Percentiles rank a stretch among this genome's conserved stretches.
phyloP scores from a whole-genome alignment of 2,888 invertebrate genomes.

The Cremastobaeus sp. region DNA sequence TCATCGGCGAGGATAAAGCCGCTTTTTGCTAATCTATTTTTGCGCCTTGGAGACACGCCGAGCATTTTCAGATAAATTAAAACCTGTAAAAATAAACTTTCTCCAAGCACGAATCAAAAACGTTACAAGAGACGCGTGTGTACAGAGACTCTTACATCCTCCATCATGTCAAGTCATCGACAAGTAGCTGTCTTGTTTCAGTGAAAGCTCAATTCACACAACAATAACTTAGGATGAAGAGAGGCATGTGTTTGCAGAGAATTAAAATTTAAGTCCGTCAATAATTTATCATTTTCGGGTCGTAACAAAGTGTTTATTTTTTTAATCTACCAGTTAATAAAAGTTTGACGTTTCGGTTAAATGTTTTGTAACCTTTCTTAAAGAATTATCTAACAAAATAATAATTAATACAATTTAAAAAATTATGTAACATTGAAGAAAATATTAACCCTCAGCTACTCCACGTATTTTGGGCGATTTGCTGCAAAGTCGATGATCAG shows the following conservation, averaged over 20 bases:
- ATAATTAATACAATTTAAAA: no score
- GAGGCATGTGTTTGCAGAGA: conserved; percentile 32
- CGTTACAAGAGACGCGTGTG: conserved; percentile 32
- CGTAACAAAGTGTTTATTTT: no score
- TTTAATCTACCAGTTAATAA: no score
- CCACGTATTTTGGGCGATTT: no score
- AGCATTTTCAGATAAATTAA: neutral
- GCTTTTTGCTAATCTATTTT: neutral
- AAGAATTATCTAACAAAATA: no score
- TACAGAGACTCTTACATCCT: conserved; percentile 41
- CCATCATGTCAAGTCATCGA: conserved; percentile 49
- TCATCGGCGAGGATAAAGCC: conserved; percentile 1
- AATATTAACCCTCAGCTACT: no score
- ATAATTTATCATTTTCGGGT: no score
- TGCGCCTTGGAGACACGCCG: neutral
- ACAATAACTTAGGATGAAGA: conserved; percentile 55
- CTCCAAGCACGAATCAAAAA: conserved; percentile 29
- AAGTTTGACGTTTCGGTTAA: no score
- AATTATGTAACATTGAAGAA: no score
- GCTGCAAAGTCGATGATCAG: no score
- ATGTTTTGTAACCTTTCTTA: no score
- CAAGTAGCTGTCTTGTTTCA: conserved; percentile 49
- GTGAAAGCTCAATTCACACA: conserved; percentile 56
- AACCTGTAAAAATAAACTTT: conserved; percentile 18
- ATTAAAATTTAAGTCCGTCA: conserved; percentile 17